Evolutionary conservation across 2,113 vertebrate species (phyloP), one percentile per base, ranked within the genome.

Genomic region (Osmerus mordax): DNA sequence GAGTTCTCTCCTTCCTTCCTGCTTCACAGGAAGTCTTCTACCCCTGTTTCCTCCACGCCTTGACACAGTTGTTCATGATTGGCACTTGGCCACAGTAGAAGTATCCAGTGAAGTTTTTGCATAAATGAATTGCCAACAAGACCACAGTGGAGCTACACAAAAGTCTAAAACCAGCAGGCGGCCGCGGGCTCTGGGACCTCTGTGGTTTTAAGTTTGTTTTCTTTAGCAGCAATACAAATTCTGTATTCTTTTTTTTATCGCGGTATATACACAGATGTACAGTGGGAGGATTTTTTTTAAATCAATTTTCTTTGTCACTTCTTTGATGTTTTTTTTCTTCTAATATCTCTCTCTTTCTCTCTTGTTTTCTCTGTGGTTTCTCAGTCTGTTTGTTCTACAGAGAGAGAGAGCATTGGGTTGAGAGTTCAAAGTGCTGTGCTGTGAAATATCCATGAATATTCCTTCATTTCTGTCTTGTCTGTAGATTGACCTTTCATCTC

Each of bases 391-490:
- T 91, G 82, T 81, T 96, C 91, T 90, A 92, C 90, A 91, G 87
- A 89, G 93, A 94, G 93, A 94, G 93, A 86, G 79, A 89, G 87
- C 79, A 84, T 82, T 86, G 75, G 79, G 87, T 84, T 95, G 91
- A 92, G 91, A 93, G 90, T 93, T 94, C 92, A 98, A 97, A 98
- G 96, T 97, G 97, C 96, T 95, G 94, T 95, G 94, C 93, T 91
- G 91, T 82, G 87, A 94, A 87, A 87, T 90, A 87, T 90, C 69
- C 70, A 76, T 84, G 74, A 87, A 92, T 93, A 94, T 95, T 90
- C 94, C 96, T 97, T 98, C 95, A 96, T 94, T 90, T 85, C 29
- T 90, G 84, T 83, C 78, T 54, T 81, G 83, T 83, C 82, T 83
- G 85, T 69, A 87, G 85, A 84, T 86, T 81, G 65, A 70, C 77